These are phyloP conservation scores for Poecile atricapillus DNA, from an alignment of 2,113 vertebrate species.

Conservation along the genomic window DNA sequence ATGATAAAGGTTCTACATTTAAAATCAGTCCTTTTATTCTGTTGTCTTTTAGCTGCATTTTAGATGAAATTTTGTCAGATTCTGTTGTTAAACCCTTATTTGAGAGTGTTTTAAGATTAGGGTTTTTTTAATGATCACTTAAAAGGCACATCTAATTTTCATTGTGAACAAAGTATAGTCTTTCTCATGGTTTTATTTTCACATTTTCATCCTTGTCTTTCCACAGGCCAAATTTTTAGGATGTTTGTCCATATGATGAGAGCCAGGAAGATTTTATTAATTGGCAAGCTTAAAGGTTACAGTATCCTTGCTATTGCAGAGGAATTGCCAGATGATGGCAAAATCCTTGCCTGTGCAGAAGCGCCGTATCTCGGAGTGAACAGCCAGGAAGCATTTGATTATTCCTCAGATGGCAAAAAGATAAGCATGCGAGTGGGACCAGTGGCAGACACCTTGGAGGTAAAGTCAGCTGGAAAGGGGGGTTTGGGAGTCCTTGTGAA, in stretches of 20 bases:
- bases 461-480: constrained; percentile 3
- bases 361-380: constrained; percentile 64
- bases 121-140: background rate
- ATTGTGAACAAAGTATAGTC: background rate
- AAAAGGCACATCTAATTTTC: background rate
- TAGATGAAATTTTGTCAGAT: constrained; percentile 7
- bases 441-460: constrained; percentile 69
- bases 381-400: constrained; percentile 70
- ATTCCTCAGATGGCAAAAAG: constrained; percentile 74
- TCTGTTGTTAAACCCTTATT: constrained; percentile 14
- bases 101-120: background rate
- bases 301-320: constrained; percentile 71
- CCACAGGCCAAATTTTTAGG: constrained; percentile 69
- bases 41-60: constrained; percentile 16
- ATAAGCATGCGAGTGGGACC: constrained; percentile 68
- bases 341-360: constrained; percentile 66
- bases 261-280: constrained; percentile 71
- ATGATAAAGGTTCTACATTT: constrained; percentile 52
- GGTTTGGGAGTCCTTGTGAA: background rate
- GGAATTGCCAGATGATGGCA: constrained; percentile 73
- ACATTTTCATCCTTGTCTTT: background rate
- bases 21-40: constrained; percentile 27
- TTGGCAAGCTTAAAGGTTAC: constrained; percentile 72
- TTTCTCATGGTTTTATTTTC: background rate
- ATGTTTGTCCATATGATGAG: constrained; percentile 67